phyloP scores from a whole-genome alignment of 2,888 invertebrate genomes.

The Sarcophaga caerulescens region DNA sequence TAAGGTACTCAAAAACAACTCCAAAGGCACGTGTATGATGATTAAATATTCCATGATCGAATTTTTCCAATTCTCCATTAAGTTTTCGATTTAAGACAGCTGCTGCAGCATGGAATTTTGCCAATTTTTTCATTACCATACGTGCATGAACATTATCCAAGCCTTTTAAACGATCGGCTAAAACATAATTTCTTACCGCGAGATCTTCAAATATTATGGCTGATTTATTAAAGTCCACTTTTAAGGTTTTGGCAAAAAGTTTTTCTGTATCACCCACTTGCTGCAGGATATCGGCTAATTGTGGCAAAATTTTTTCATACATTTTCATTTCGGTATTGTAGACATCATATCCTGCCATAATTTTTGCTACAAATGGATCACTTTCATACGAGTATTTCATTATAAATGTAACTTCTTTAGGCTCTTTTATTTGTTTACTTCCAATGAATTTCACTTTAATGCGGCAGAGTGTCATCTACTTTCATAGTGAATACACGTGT shows the following conservation, averaged over 20 bases:
- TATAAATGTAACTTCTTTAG: conserved; percentile 69
- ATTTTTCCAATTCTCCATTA: conserved; percentile 70
- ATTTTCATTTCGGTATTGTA: conserved; percentile 75
- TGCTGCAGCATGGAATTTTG: conserved; percentile 82
- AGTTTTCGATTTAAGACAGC: conserved; percentile 80
- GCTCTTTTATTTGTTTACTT: conserved; percentile 41
- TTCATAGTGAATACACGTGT: too few species aligned
- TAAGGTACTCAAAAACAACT: conserved; percentile 72
- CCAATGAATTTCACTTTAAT: conserved; percentile 67
- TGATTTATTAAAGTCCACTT: conserved; percentile 73
- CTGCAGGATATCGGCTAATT: conserved; percentile 70
- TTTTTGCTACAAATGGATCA: conserved; percentile 69
- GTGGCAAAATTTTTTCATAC: conserved; percentile 75
- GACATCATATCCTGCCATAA: conserved; percentile 71
- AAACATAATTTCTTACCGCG: conserved; percentile 68
- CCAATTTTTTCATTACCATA: conserved; percentile 79
- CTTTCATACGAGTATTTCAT: conserved; percentile 74
- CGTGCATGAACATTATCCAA: conserved; percentile 80
- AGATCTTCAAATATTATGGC: conserved; percentile 76
- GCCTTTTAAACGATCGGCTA: conserved; percentile 75
- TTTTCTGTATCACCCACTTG: conserved; percentile 70
- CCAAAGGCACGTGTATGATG: conserved; percentile 73
- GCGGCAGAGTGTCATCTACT: too few species aligned
- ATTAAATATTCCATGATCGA: conserved; percentile 77
- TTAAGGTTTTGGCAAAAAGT: conserved; percentile 73